A percentile compares a stretch with the other conserved stretches of the same genome.
Evolutionary conservation across 1,140 invertebrate species (phyloP).

Genomic region (Zophobas morio): DNA sequence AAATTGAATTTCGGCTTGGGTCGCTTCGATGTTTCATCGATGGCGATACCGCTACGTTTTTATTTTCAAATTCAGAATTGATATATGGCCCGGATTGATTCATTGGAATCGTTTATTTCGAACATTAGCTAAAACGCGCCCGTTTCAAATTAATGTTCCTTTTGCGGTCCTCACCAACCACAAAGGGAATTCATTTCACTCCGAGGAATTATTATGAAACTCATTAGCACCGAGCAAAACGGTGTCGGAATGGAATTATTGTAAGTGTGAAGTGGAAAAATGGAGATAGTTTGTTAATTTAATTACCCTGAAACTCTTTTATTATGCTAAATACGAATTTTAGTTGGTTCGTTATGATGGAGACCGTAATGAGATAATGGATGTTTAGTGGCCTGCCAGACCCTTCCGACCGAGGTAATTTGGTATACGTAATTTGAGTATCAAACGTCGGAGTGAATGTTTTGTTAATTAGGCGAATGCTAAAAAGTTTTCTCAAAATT

Average conservation of each 20-base stretch:
- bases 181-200: conserved; percentile 37
- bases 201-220: conserved; percentile 35
- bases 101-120: conserved; percentile 55
- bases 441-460: not conserved
- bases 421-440: not conserved
- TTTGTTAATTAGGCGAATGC: too few relatives aligned
- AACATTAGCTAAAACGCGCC: conserved; percentile 54
- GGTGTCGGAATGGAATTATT: conserved; percentile 24
- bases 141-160: conserved; percentile 51
- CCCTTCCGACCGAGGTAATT: not conserved
- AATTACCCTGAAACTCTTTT: conserved; percentile 26
- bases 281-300: conserved; percentile 37
- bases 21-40: conserved; percentile 38
- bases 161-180: conserved; percentile 22
- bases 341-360: not conserved
- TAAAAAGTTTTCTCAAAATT: too few relatives aligned
- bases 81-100: conserved; percentile 54
- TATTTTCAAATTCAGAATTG: conserved; percentile 47
- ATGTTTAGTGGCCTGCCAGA: not conserved
- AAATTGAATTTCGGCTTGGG: conserved; percentile 39
- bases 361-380: not conserved
- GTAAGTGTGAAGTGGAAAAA: conserved; percentile 35
- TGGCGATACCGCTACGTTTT: conserved; percentile 38
- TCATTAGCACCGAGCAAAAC: conserved; percentile 31
- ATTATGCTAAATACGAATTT: conserved; percentile 10